A percentile compares a stretch with the other conserved stretches of the same genome.
phyloP scores from a whole-genome alignment of 2,888 invertebrate species.

The Hanleya hanleyi region DNA sequence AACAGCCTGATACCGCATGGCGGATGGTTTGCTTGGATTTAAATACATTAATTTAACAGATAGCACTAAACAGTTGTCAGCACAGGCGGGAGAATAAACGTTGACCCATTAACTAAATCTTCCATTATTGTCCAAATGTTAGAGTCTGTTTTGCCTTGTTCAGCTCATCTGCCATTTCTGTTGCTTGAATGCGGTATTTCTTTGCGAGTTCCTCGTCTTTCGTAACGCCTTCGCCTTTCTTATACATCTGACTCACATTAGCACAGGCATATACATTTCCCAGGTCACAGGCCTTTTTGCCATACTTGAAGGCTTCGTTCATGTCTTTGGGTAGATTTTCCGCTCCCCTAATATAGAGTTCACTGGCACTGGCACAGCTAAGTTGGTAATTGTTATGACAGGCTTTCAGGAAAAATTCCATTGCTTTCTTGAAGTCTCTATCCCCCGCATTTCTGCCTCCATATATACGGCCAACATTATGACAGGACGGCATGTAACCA shows the following conservation, averaged over 20 bases:
- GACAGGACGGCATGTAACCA: constrained; percentile 52
- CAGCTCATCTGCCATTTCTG: constrained; percentile 82
- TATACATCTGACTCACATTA: constrained; percentile 83
- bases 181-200: constrained; percentile 82
- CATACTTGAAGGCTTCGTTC: constrained; percentile 85
- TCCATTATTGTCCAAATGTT: constrained; percentile 18
- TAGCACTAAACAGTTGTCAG: too few species aligned
- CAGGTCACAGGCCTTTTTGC: constrained; percentile 86
- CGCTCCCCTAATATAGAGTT: constrained; percentile 85
- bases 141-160: constrained; percentile 55
- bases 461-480: constrained; percentile 52
- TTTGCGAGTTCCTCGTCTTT: constrained; percentile 83
- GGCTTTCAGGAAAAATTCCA: constrained; percentile 84
- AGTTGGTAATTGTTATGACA: constrained; percentile 82
- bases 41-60: too few species aligned
- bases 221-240: constrained; percentile 84
- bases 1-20: too few species aligned
- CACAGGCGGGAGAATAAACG: too few species aligned
- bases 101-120: too few species aligned
- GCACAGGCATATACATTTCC: constrained; percentile 88
- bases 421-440: constrained; percentile 74
- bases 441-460: constrained; percentile 26
- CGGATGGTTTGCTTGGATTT: too few species aligned
- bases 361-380: constrained; percentile 87
- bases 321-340: constrained; percentile 78